phyloP scores from a whole-genome alignment of 2,113 vertebrate species.

The Callipepla squamata region DNA sequence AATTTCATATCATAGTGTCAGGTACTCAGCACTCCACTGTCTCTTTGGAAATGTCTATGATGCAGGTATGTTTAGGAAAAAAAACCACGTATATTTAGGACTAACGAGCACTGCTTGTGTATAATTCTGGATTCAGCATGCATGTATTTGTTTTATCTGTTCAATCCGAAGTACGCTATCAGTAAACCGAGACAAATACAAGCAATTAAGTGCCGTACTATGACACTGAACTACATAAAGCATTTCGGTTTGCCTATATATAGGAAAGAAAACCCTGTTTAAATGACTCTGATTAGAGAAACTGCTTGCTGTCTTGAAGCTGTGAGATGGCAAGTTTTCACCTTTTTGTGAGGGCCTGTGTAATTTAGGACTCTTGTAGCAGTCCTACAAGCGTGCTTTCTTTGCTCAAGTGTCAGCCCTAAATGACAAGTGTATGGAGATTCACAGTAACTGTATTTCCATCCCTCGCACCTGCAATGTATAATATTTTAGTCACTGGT shows the following conservation, averaged over 20 bases:
- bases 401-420: constrained; percentile 15
- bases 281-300: constrained; percentile 13
- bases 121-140: constrained; percentile 48
- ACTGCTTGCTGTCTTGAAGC: neutral
- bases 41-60: constrained; percentile 30
- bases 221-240: constrained; percentile 12
- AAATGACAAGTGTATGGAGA: neutral
- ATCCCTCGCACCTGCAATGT: neutral
- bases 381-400: constrained; percentile 51
- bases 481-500: neutral
- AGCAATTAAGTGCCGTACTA: constrained; percentile 11
- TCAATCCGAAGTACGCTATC: neutral
- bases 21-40: neutral
- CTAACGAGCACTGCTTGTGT: constrained; percentile 29
- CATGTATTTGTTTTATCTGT: constrained; percentile 39
- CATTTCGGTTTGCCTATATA: constrained; percentile 6
- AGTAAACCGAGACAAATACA: constrained; percentile 45
- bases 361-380: neutral
- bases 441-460: constrained; percentile 40
- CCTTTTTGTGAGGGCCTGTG: neutral
- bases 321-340: neutral
- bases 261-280: neutral
- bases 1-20: neutral
- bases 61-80: constrained; percentile 6
- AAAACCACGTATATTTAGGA: constrained; percentile 1